These are phyloP conservation scores for Sphenopsis melanotis DNA, from an alignment of 2,797 vertebrate species.

Conservation along the genomic window DNA sequence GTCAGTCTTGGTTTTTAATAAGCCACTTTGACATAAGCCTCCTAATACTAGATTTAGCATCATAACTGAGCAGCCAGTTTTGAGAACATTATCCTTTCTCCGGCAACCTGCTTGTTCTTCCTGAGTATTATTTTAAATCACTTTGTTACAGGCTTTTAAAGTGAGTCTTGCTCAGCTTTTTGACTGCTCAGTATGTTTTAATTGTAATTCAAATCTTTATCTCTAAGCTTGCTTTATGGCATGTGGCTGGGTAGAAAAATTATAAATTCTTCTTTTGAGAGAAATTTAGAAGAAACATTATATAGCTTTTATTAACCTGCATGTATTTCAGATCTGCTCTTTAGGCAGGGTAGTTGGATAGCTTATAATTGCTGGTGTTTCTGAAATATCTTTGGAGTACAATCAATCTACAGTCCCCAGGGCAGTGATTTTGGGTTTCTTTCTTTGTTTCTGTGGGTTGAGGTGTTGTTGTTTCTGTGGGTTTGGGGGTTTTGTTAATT, in stretches of 20 bases:
- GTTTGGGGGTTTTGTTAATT: neutral
- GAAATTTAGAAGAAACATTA: neutral
- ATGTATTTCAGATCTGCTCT: neutral
- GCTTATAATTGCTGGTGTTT: neutral
- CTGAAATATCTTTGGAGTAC: neutral
- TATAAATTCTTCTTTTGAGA: neutral
- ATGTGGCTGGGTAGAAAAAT: neutral
- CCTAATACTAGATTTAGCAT: neutral
- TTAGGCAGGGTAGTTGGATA: neutral
- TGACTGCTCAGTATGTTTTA: neutral
- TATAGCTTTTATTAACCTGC: neutral
- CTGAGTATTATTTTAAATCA: neutral
- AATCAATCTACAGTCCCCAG: neutral
- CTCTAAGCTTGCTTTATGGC: neutral
- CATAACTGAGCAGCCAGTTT: neutral
- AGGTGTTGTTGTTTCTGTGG: neutral
- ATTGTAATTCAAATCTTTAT: neutral
- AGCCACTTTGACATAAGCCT: neutral
- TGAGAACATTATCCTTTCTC: neutral
- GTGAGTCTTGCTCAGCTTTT: neutral
- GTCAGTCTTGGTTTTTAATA: neutral
- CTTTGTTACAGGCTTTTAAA: neutral
- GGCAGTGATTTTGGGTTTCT: neutral
- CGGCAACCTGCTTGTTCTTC: neutral
- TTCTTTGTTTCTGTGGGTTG: neutral